These are phyloP conservation scores for Parapsyche elsis DNA, from an alignment of 1,140 invertebrate species.

Conservation along the genomic window DNA sequence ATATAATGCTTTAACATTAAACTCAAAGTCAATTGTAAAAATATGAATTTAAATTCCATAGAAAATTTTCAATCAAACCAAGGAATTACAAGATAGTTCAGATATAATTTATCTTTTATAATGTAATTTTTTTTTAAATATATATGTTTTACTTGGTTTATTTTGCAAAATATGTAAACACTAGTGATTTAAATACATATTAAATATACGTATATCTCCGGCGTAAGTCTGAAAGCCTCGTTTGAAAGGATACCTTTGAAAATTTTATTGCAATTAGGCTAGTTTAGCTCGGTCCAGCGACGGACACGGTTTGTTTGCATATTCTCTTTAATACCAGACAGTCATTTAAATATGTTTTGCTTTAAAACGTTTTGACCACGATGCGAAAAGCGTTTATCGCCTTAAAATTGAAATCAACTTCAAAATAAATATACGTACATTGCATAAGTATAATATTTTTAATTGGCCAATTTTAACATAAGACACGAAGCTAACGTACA, in stretches of 20 bases:
- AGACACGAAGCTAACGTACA: no score
- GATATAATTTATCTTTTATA: no score
- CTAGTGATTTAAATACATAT: background rate
- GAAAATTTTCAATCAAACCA: no score
- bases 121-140: background rate
- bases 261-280: constrained; percentile 14
- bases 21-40: no score
- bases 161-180: background rate
- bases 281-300: constrained; percentile 21
- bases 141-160: background rate
- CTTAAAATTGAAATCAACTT: background rate
- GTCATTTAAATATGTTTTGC: constrained; percentile 27
- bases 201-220: background rate
- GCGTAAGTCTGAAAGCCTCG: background rate
- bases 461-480: no score
- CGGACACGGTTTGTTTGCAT: constrained; percentile 16
- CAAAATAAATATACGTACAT: no score
- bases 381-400: background rate
- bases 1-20: no score
- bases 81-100: no score
- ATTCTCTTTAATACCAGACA: constrained; percentile 18
- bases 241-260: constrained; percentile 29
- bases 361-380: background rate
- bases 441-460: no score
- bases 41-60: no score